phyloP scores from a whole-genome alignment of 2,888 invertebrate species.

The Lasioglossum lativentre region DNA sequence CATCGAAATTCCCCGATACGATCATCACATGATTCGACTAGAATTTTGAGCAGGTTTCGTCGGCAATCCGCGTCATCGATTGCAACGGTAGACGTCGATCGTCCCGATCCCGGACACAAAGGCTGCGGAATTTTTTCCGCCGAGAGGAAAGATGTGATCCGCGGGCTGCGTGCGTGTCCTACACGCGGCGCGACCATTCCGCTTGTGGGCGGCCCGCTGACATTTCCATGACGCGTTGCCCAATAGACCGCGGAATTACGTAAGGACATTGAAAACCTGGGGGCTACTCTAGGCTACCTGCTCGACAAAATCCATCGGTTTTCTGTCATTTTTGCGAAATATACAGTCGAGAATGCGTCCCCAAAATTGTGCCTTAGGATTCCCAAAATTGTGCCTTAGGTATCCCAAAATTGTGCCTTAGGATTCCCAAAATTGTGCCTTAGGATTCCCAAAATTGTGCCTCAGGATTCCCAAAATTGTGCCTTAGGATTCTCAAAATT shows the following conservation, averaged over 20 bases:
- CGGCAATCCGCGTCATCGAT: background rate
- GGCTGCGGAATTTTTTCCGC: constrained; percentile 29
- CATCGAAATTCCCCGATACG: background rate
- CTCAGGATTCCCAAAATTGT: background rate
- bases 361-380: background rate
- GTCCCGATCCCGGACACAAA: constrained; percentile 54
- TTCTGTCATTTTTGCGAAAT: background rate
- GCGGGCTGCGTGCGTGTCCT: constrained; percentile 68
- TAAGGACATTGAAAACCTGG: constrained; percentile 69
- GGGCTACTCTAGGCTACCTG: constrained; percentile 35
- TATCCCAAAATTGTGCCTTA: background rate
- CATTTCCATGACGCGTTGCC: constrained; percentile 76
- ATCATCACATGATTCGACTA: background rate
- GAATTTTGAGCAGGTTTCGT: background rate
- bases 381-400: background rate
- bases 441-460: background rate
- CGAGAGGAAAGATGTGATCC: constrained; percentile 68
- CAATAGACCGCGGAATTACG: constrained; percentile 73
- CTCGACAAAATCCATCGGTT: background rate
- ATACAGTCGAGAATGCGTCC: background rate
- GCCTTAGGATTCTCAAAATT: too few species aligned
- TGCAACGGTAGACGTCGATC: constrained; percentile 53
- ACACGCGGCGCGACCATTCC: constrained; percentile 73
- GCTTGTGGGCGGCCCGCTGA: constrained; percentile 77
- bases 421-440: background rate